Base-by-base conservation (phyloP, 2,888 invertebrate species). In the Brachyptera putata region DNA sequence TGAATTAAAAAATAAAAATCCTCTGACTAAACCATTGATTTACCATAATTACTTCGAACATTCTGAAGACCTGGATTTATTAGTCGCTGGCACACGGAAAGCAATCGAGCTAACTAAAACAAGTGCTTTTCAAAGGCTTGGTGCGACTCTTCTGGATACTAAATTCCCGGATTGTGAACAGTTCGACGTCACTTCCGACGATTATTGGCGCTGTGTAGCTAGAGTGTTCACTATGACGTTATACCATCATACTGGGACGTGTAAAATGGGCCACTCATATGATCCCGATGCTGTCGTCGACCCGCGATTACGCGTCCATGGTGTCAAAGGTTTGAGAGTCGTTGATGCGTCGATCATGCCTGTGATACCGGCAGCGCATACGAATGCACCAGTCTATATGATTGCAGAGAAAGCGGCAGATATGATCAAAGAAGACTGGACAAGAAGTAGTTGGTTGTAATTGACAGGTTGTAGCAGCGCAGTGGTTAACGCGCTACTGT, bases 271-370 rank as follows among this genome's bases (percentile, higher is more conserved):
- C 0, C 74, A 77, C 0, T 66, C 69, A 34, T 70, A 67, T 1
- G 84, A 84, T 69, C 78, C 79, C 9, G 74, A 78, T 11, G 79
- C 85, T 1, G 87, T 87, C 0, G 86, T 87, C 0, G 82, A 85
- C 69, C 75, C 82, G 1, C 75, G 80, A 67, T 69, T 86, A 58
- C 3, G 46, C 66, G 84, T 86, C 0, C 82, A 86, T 67, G 89
- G 89, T 5, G 76, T 90, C 13, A 74, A 79, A 11, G 80, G 81
- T 4, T 73, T 90, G 41, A 76, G 90, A 65, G 87, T 91, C 0
- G 84, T 88, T 60, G 89, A 91, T 70, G 87, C 87, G 0, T 88
- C 88, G 65, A 80, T 91, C 41, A 91, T 91, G 82, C 91, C 90
- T 0, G 82, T 82, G 71, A 84, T 91, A 41, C 83, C 85, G 1